Evolutionary conservation across 2,888 invertebrate genomes (phyloP).

Genomic region (Limenitis camilla): DNA sequence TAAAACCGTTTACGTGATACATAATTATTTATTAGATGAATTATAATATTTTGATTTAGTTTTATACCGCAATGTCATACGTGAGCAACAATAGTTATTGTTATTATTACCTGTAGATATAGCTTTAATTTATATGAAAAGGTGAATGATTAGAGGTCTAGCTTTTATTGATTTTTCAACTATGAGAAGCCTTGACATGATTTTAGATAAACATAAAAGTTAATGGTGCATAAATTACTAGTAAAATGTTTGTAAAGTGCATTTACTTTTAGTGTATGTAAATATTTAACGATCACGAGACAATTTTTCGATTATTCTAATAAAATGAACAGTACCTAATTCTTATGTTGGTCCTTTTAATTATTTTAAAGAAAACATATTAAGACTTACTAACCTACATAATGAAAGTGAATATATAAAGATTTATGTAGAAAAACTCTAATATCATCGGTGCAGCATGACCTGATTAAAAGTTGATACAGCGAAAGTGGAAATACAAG

Average conservation of each 20-base stretch:
- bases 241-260: neutral
- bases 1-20: too few species aligned
- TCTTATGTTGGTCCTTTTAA: too few species aligned
- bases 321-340: too few species aligned
- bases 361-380: too few species aligned
- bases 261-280: neutral
- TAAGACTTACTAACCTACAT: neutral
- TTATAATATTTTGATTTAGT: too few species aligned
- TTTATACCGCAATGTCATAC: too few species aligned
- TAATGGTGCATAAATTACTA: neutral
- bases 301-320: too few species aligned
- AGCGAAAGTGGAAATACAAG: constrained; percentile 26
- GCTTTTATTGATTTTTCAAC: neutral
- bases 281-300: too few species aligned
- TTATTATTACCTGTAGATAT: neutral
- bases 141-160: neutral
- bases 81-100: neutral
- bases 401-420: neutral
- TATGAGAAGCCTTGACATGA: neutral
- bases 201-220: neutral
- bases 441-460: constrained; percentile 12
- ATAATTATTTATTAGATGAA: too few species aligned
- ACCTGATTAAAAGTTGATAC: constrained; percentile 23
- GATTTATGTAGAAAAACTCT: constrained; percentile 6
- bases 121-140: neutral